Evolutionary conservation across 2,797 vertebrate genomes (phyloP).

Genomic region (Merluccius polli): DNA sequence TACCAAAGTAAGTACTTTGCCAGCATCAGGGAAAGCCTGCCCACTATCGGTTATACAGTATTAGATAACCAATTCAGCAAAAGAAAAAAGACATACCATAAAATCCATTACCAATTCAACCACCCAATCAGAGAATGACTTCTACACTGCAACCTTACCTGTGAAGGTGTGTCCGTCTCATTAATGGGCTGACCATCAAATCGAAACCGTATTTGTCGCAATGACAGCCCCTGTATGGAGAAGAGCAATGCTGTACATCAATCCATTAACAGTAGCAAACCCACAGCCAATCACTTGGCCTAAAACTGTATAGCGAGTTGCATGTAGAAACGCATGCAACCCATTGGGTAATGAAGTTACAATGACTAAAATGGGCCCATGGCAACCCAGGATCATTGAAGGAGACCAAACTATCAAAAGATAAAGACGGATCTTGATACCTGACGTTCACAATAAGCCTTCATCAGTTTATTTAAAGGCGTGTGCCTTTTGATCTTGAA

Average conservation of each 20-base stretch:
- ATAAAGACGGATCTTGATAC: slow-evolving; percentile 50
- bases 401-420: not conserved
- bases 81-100: not conserved
- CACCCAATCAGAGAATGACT: not conserved
- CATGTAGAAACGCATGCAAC: not conserved
- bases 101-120: not conserved
- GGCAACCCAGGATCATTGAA: not conserved
- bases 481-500: slow-evolving; percentile 92
- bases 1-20: not conserved
- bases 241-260: slow-evolving; percentile 8
- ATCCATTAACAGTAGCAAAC: not conserved
- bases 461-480: slow-evolving; percentile 90
- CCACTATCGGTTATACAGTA: not conserved
- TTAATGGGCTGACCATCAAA: slow-evolving; percentile 98
- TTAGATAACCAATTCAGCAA: not conserved
- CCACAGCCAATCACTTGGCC: not conserved
- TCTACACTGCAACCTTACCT: slow-evolving; percentile 71
- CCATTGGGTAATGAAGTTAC: not conserved
- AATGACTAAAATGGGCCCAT: not conserved
- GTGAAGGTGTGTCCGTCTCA: slow-evolving; percentile 95
- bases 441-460: slow-evolving; percentile 90
- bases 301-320: not conserved
- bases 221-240: slow-evolving; percentile 82
- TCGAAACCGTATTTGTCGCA: slow-evolving; percentile 97
- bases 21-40: not conserved